Evolutionary conservation across 2,113 vertebrate species (phyloP).

Genomic region (Vimba vimba): DNA sequence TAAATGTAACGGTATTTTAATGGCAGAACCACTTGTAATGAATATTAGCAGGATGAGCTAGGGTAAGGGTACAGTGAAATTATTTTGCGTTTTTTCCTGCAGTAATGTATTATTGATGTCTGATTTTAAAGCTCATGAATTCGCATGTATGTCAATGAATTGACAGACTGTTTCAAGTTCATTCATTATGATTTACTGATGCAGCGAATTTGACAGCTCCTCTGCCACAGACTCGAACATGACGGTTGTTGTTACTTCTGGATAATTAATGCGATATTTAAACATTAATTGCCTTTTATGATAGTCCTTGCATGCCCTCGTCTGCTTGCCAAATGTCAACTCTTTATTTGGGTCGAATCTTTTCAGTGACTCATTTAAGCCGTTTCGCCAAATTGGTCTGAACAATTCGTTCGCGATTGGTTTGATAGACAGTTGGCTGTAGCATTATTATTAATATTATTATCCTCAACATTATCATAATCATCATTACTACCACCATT

Average conservation of each 20-base stretch:
- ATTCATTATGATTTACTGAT: neutral
- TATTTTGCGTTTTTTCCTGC: neutral
- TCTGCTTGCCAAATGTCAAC: conserved; percentile 5
- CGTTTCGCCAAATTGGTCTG: neutral
- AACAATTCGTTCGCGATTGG: neutral
- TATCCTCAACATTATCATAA: fast-evolving
- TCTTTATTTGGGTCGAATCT: neutral
- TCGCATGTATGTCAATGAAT: neutral
- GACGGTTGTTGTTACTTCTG: neutral
- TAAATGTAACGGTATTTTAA: neutral
- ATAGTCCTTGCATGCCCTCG: neutral
- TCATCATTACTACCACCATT: too few species aligned
- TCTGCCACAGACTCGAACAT: neutral
- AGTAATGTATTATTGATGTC: neutral
- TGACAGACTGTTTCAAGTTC: neutral
- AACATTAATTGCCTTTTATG: neutral
- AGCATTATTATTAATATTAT: too few species aligned
- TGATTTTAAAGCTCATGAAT: neutral
- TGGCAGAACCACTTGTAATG: neutral
- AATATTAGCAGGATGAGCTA: neutral
- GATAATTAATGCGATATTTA: neutral
- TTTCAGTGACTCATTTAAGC: neutral
- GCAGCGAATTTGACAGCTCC: neutral
- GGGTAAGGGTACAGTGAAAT: too few species aligned
- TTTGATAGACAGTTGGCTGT: too few species aligned